These are phyloP conservation scores for Brachyhypopomus gauderio DNA, from an alignment of 2,113 vertebrate genomes.

Conservation along the genomic window DNA sequence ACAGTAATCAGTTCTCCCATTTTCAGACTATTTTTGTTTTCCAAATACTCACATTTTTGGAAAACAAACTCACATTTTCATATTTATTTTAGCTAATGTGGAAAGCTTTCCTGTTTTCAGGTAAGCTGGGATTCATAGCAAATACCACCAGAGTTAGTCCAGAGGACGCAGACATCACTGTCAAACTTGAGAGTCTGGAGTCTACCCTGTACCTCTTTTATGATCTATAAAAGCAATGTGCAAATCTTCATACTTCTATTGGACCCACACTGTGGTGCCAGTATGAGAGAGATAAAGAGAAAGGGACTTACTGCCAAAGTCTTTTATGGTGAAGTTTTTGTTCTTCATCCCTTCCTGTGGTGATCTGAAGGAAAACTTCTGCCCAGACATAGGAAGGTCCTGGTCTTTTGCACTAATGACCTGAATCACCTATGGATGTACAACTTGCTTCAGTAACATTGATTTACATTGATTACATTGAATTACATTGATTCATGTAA, in stretches of 20 bases:
- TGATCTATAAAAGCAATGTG: too few species aligned
- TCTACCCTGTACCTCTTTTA: too few species aligned
- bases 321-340: conserved; percentile 93
- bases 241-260: too few species aligned
- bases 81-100: too few species aligned
- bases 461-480: too few species aligned
- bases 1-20: background rate
- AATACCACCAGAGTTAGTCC: background rate
- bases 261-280: too few species aligned
- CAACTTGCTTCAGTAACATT: background rate
- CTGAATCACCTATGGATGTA: conserved; percentile 86
- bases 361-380: conserved; percentile 89
- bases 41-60: background rate
- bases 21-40: background rate
- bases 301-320: conserved; percentile 90
- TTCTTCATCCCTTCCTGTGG: conserved; percentile 83
- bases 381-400: conserved; percentile 86
- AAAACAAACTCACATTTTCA: too few species aligned
- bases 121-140: background rate
- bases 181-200: too few species aligned
- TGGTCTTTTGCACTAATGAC: conserved; percentile 86
- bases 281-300: too few species aligned
- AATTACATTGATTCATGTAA: too few species aligned
- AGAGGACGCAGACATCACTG: background rate
- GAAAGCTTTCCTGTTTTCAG: background rate